Conservation (phyloP, 53 echinoderm and acorn worm species). For the Patiria pectinifera region DNA sequence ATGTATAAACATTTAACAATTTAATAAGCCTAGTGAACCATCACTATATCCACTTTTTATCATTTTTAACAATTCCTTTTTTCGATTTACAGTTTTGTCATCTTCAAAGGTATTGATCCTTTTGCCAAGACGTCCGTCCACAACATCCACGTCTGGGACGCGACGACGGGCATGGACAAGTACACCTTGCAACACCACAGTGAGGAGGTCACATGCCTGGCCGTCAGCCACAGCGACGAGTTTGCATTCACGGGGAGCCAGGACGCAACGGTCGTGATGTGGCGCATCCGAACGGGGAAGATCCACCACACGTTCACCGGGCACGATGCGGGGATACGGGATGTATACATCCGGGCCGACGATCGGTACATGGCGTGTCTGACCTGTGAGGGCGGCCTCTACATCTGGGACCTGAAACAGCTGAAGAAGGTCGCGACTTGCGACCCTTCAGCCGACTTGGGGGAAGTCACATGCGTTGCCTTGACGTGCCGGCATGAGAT, state of each 20-base stretch:
- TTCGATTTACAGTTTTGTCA: slow-evolving; percentile 20
- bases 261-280: slow-evolving; percentile 55
- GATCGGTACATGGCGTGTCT: slow-evolving; percentile 51
- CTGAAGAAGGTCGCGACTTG: background rate
- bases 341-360: slow-evolving; percentile 10
- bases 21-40: too few relatives aligned
- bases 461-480: slow-evolving; percentile 37
- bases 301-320: slow-evolving; percentile 39
- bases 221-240: slow-evolving; percentile 43
- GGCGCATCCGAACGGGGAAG: slow-evolving; percentile 64
- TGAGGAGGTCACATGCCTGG: slow-evolving; percentile 44
- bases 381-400: slow-evolving; percentile 1
- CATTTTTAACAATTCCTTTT: background rate
- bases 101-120: slow-evolving; percentile 57
- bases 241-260: slow-evolving; percentile 51
- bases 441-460: background rate
- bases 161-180: slow-evolving; percentile 30
- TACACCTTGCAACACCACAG: slow-evolving; percentile 33
- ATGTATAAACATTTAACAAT: too few relatives aligned
- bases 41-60: too few relatives aligned
- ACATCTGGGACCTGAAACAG: slow-evolving; percentile 45
- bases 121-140: slow-evolving; percentile 47
- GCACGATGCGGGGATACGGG: background rate
- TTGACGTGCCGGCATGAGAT: background rate
- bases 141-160: slow-evolving; percentile 70